Evolutionary conservation across 1,140 invertebrate species (phyloP), one percentile per base, ranked within the genome.

Genomic region (Ptiloglossa arizonensis): DNA sequence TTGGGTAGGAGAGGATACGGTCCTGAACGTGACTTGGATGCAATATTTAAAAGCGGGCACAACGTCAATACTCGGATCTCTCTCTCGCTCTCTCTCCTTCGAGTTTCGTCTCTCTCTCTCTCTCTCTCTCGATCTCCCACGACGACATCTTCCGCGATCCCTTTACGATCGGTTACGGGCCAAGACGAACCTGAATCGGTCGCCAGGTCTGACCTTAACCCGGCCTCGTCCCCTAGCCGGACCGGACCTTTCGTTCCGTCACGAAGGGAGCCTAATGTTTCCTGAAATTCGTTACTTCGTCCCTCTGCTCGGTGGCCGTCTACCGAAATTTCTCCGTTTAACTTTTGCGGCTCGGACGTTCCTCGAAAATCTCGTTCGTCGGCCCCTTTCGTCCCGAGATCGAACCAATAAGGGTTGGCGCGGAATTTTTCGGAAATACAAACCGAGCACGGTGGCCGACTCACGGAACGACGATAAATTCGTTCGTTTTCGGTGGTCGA

Each of bases 11-110:
- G 87, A 85, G 82, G 87, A 87, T 88, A 89, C 87, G 86, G 86
- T 89, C 85, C 87, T 81, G 80, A 89, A 89, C 88, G 88, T 89
- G 88, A 89, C 88, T 89, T 87, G 88, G 87, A 87, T 89, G 83
- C 88, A 89, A 89, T 89, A 89, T 89, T 89, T 89, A 87, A 89
- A 89, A 89, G 87, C 82, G 80, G 41, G 73, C 80, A 74, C 87
- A 83, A 87, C 88, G 88, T 89, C 88, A 89, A 89, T 89, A 89
- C 88, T 89, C 86, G 76, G 69, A 35, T 85, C 79, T 81, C 81
- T 81, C 80, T 74, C 82, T 82, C 75, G 63, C 71, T 66, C 63
- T 77, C 56, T 52, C 48, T 78, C 68, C 66, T 71, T 79, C 77
- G 79, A 70, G 24, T 57, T 57, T 54, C 27, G 46, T 69, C 52